phyloP scores from a whole-genome alignment of 2,797 vertebrate species.

The Fundulus diaphanus region DNA sequence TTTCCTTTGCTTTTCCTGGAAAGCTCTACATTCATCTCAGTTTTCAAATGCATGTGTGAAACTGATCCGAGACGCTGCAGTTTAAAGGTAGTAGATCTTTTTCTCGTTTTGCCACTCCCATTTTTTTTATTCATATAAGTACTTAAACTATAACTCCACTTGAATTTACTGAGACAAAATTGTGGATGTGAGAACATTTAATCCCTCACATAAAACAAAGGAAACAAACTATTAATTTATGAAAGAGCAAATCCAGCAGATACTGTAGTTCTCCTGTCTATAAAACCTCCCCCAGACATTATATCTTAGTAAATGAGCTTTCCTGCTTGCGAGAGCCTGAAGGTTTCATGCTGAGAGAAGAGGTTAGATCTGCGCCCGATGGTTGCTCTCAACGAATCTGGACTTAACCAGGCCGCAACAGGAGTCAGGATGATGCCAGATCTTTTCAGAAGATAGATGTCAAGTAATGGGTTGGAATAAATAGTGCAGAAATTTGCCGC shows the following conservation, averaged over 20 bases:
- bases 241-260: too few species aligned
- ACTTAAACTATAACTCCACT: too few species aligned
- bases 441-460: constrained; percentile 1
- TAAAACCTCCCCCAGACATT: neutral
- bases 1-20: too few species aligned
- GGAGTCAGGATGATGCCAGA: neutral
- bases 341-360: neutral
- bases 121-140: too few species aligned
- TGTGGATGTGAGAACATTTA: neutral
- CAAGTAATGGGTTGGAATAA: neutral
- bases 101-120: too few species aligned
- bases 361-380: neutral
- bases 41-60: too few species aligned
- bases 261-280: neutral
- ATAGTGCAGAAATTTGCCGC: neutral
- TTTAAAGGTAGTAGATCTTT: too few species aligned
- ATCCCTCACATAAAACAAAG: too few species aligned
- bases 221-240: too few species aligned
- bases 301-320: neutral
- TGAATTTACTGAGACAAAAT: too few species aligned
- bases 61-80: too few species aligned
- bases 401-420: neutral
- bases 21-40: too few species aligned
- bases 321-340: neutral
- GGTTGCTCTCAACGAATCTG: neutral